Base-by-base conservation (phyloP, 92 coral and sea anemone species). In the Phenganax stokvisi region DNA sequence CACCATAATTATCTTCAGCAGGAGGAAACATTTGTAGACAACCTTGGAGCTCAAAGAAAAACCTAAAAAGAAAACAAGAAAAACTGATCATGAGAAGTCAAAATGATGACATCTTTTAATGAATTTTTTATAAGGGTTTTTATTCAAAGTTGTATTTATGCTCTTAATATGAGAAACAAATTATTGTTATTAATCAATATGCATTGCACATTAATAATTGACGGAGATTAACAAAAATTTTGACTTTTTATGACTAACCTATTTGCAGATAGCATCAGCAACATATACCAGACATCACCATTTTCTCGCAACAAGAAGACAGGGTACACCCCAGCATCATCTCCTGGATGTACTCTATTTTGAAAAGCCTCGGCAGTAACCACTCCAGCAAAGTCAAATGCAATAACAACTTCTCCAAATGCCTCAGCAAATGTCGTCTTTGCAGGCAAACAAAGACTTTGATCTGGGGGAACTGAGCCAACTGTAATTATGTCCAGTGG, bases 331-430 rank as follows among this genome's bases (percentile, higher is more conserved):
- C 82, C 44, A 6, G 85, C 87, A 25, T 80, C 31, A 51, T 87
- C 87, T 55, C 74, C 86, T 51, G 84, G 72, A 27, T 72, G 79
- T 29, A 81, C 86, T 76, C 74, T 66, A 15, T 16, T 79, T 16
- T 66, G 61, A 54, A 57, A 58, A 56, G 58, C 76, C 12, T 74
- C 62, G n/a, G 71, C 83, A 52, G 59, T 52, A 55, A 90, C 77
- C 17, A 91, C 80, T 8, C 96, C 96, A n/a, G 96, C 98, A 94
- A 94, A 94, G 79, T 94, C 98, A 89, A 94, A 94, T 0, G 92
- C 88, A 20, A 89, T 83, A 31, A 93, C 89, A 13, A 91, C 86
- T 81, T 94, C 98, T 58, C 98, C 98, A 77, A 94, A 87, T 13
- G 97, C 98, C 79, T 89, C 91, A 5, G 98, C 98, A 87, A 94